Base-by-base conservation (phyloP, 2,888 invertebrate species). In the Apotomis capreana region DNA sequence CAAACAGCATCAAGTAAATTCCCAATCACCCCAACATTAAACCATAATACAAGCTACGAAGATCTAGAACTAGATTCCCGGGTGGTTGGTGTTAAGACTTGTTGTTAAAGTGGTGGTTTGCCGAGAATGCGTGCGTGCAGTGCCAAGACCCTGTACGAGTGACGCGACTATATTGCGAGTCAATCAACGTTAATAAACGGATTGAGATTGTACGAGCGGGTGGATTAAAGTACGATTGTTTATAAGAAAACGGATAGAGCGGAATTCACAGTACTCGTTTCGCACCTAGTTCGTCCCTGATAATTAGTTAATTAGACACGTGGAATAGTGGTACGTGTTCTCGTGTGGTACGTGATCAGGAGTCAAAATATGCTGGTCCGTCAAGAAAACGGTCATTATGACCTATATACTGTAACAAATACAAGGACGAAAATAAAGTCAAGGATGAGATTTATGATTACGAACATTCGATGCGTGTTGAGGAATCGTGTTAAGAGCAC, bases 81-180 rank as follows among this genome's bases (percentile, higher is more conserved):
- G n/a, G 26, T 36, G n/a, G 44, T 55, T 36, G 44, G 9, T n/a
- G 55, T 65, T 26, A n/a, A 46, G 55, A 55, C 15, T 15, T 57
- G 26, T 36, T 57, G 64, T 55, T 64, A 8, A 57, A 57, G 46
- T 6, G 57, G 26, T 36, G 57, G 55, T 65, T 65, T 65, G 55
- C 65, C 46, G 46, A 65, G 65, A 46, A 65, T 65, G 65, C 55
- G 55, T 26, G 46, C 26, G 46, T 46, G 46, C n/a, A 15, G 58
- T 65, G 65, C 65, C 65, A 65, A 65, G 65, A 65, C 65, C 65
- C 65, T 65, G 65, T 65, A 65, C 44, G 65, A 55, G 36, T 57
- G 65, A 65, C 65, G 46, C 46, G 46, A 44, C 57, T 26, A 65
- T 54, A 65, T 65, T 65, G 65, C 46, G 55, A 57, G 57, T 65